These are phyloP conservation scores for Eulemur macaco DNA, from an alignment of 2,113 vertebrate genomes.

Conservation along the genomic window DNA sequence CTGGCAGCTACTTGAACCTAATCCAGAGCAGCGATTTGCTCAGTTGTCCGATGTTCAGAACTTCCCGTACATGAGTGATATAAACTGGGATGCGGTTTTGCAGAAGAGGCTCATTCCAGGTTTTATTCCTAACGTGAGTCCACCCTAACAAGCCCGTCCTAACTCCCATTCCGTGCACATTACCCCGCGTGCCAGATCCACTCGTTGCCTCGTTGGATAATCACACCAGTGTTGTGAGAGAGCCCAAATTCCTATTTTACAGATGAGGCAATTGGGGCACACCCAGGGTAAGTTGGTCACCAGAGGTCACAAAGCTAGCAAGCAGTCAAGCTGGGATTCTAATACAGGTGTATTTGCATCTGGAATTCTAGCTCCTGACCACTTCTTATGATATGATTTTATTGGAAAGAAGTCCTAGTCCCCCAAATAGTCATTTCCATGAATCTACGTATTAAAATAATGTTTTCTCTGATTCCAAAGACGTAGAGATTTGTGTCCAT, in stretches of 20 bases:
- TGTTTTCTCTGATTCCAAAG: background rate
- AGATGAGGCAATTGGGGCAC: background rate
- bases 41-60: constrained; percentile 91
- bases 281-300: background rate
- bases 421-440: background rate
- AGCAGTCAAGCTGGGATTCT: background rate
- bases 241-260: background rate
- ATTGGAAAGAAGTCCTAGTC: background rate
- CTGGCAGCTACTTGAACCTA: constrained; percentile 91
- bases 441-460: background rate
- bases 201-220: background rate
- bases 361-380: background rate
- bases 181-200: background rate
- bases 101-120: constrained; percentile 91
- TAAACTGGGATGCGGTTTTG: constrained; percentile 95
- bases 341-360: background rate
- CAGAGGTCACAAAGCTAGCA: background rate
- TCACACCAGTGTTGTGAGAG: background rate
- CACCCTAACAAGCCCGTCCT: background rate
- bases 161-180: rapidly evolving
- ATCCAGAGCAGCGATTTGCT: constrained; percentile 91
- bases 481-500: background rate
- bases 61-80: constrained; percentile 89
- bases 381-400: background rate
- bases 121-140: constrained; percentile 94